phyloP scores from a whole-genome alignment of 2,888 invertebrate species.

The Lasioglossum villosulum region DNA sequence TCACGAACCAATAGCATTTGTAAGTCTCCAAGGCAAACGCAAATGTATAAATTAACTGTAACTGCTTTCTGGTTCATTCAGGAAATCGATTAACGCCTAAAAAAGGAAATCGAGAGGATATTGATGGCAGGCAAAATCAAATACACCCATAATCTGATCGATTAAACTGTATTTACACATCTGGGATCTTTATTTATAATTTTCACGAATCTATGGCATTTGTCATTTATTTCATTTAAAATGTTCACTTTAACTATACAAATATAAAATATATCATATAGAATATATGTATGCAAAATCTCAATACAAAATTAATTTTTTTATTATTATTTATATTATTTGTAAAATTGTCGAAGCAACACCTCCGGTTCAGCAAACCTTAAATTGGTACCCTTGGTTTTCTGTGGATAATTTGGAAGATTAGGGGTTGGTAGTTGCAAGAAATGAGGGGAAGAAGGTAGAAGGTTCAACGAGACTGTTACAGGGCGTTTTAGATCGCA shows the following conservation, averaged over 20 bases:
- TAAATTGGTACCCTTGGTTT: not conserved
- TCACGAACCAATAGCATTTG: too few species aligned
- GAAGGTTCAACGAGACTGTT: not conserved
- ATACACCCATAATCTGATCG: not conserved
- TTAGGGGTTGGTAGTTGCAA: not conserved
- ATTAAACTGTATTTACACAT: not conserved
- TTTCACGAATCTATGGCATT: too few species aligned
- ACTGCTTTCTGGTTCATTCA: too few species aligned
- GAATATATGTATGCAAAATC: not conserved
- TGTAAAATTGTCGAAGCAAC: not conserved
- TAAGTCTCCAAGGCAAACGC: too few species aligned
- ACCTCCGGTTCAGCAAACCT: too few species aligned
- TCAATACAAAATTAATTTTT: too few species aligned
- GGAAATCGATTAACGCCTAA: too few species aligned
- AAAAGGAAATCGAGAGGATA: not conserved
- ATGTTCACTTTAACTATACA: not conserved
- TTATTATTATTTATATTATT: too few species aligned
- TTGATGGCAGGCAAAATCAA: not conserved
- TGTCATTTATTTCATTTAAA: not conserved
- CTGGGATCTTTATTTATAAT: not conserved
- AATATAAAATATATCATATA: too few species aligned
- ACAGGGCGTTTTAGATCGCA: constrained; percentile 33
- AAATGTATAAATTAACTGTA: too few species aligned
- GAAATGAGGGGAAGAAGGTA: not conserved
- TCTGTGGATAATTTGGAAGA: not conserved